phyloP scores from a whole-genome alignment of 2,888 invertebrate species.

The Drosophila kambysellisi region DNA sequence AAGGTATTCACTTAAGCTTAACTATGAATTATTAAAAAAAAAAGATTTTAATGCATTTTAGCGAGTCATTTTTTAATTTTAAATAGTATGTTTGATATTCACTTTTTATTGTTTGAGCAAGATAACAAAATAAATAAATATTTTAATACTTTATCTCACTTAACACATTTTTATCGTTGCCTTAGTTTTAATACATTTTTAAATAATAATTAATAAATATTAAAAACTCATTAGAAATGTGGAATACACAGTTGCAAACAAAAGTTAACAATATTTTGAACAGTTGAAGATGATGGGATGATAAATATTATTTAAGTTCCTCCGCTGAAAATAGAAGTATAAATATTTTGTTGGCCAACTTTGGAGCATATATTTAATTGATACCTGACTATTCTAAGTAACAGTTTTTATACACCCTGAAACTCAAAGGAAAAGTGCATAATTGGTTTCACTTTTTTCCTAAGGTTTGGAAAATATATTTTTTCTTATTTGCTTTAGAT shows the following conservation, averaged over 20 bases:
- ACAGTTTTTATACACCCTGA: neutral
- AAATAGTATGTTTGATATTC: neutral
- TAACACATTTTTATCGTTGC: neutral
- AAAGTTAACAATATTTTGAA: neutral
- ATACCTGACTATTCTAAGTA: neutral
- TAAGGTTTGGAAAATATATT: neutral
- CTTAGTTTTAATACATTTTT: no score
- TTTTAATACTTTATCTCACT: fast-evolving
- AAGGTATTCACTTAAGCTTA: neutral
- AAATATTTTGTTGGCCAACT: neutral
- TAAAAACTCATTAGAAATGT: neutral
- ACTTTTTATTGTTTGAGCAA: neutral
- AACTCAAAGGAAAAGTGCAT: neutral
- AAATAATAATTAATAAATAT: neutral
- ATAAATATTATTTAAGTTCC: neutral
- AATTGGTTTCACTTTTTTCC: neutral
- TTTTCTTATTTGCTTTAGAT: neutral
- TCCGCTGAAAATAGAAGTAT: neutral
- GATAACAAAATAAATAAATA: neutral
- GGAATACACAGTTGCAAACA: neutral
- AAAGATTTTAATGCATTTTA: neutral
- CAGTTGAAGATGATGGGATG: neutral
- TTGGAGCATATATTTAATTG: neutral
- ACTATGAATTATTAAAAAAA: neutral
- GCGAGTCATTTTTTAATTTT: neutral